phyloP scores from a whole-genome alignment of 2,113 vertebrate species.

The Poeciliopsis retropinna region DNA sequence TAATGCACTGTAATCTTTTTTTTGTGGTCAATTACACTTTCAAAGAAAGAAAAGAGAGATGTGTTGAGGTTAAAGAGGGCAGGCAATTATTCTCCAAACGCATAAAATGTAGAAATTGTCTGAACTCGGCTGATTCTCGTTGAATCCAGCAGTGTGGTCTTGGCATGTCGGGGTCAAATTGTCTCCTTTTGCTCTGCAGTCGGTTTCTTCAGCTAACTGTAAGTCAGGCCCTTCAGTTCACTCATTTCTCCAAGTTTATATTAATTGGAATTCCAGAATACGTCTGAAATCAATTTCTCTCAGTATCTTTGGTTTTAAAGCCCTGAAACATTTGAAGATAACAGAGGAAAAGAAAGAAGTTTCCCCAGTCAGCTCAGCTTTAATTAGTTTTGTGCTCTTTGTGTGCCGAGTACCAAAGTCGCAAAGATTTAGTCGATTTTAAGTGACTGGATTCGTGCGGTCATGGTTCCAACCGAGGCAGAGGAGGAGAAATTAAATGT shows the following conservation, averaged over 20 bases:
- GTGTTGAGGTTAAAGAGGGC: background rate
- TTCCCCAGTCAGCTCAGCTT: constrained; percentile 46
- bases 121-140: background rate
- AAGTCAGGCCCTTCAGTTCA: constrained; percentile 5
- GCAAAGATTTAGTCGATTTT: constrained; percentile 28
- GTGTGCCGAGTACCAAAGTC: constrained; percentile 31
- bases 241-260: constrained; percentile 58
- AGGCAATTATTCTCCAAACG: background rate
- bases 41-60: background rate
- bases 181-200: background rate
- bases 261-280: constrained; percentile 49
- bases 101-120: background rate
- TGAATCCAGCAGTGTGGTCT: constrained; percentile 16
- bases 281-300: constrained; percentile 64
- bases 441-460: constrained; percentile 9
- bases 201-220: constrained; percentile 23
- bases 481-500: background rate
- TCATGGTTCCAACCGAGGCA: background rate
- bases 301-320: constrained; percentile 51
- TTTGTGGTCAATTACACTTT: background rate
- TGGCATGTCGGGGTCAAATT: background rate
- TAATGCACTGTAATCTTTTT: background rate
- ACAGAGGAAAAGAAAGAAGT: constrained; percentile 25
- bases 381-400: constrained; percentile 60
- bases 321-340: constrained; percentile 50